A percentile compares a stretch with the other conserved stretches of the same genome.
Conservation (phyloP, 64 coral and sea anemone genomes). For the Montipora cactus region DNA sequence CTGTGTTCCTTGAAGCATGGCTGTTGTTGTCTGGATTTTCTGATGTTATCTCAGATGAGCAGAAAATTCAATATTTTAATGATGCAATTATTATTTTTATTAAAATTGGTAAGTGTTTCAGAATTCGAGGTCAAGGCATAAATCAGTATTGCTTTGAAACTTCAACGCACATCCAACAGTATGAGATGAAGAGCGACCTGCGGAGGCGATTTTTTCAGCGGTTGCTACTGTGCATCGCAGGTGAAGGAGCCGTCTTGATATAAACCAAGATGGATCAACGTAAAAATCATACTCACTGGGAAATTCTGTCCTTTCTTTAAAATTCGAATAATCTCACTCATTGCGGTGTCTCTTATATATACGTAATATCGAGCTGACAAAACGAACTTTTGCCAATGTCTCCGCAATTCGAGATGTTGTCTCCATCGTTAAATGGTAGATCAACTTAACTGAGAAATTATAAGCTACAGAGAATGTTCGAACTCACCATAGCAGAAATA, state of each 20-base stretch:
- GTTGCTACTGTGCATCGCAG: too few species aligned
- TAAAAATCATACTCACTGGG: background rate
- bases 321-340: background rate
- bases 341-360: background rate
- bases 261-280: background rate
- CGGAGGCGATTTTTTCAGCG: too few species aligned
- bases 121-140: background rate
- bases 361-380: background rate
- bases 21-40: background rate
- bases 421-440: background rate
- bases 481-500: constrained; percentile 1
- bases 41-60: background rate
- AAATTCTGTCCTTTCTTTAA: background rate
- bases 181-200: too few species aligned
- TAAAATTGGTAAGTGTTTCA: constrained; percentile 21
- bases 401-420: too few species aligned
- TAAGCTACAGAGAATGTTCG: background rate
- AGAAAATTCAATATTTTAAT: constrained; percentile 13
- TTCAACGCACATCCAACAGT: background rate
- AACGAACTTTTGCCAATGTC: too few species aligned
- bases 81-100: background rate
- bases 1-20: too few species aligned
- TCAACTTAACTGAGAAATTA: background rate
- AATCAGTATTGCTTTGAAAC: background rate
- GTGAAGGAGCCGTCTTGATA: background rate